Evolutionary conservation across 2,113 vertebrate genomes (phyloP).

Genomic region (Hydropotes inermis): DNA sequence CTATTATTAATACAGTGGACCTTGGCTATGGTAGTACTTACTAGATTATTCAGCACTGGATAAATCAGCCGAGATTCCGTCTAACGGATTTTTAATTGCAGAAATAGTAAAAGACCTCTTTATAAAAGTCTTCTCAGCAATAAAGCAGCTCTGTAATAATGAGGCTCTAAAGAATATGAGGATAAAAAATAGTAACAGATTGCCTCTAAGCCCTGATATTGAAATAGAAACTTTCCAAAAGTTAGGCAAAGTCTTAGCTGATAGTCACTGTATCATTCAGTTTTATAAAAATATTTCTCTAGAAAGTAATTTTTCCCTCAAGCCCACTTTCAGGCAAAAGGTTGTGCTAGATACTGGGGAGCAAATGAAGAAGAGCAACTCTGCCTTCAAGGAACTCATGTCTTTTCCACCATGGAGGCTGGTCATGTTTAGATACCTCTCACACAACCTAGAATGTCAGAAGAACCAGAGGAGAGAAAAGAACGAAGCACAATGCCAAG

Average conservation of each 20-base stretch:
- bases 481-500: background rate
- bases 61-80: background rate
- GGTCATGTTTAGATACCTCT: background rate
- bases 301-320: background rate
- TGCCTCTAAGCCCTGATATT: background rate
- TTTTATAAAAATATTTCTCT: background rate
- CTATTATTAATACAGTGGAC: background rate
- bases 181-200: background rate
- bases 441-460: background rate
- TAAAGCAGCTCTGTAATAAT: background rate
- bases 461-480: background rate
- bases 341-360: background rate
- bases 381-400: background rate
- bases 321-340: background rate
- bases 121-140: background rate
- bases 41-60: background rate
- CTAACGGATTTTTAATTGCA: background rate
- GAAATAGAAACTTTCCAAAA: background rate
- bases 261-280: background rate
- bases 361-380: background rate
- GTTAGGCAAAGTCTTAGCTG: background rate
- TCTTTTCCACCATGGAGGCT: background rate
- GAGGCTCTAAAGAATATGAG: background rate
- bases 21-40: background rate
- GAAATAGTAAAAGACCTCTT: background rate